phyloP scores from a whole-genome alignment of 1,140 invertebrate species.

The Rhagoletis pomonella region DNA sequence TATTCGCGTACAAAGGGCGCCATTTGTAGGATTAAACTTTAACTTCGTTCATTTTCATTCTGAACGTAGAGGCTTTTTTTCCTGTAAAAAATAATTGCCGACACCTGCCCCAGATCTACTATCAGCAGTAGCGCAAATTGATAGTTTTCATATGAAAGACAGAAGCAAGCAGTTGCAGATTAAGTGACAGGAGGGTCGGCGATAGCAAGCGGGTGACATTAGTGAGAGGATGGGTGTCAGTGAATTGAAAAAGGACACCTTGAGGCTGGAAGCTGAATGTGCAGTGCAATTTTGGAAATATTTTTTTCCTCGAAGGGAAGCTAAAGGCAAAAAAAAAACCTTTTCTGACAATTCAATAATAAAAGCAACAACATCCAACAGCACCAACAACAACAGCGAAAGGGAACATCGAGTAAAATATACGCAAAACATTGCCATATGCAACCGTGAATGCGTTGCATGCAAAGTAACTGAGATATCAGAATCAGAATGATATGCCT shows the following conservation, averaged over 20 bases:
- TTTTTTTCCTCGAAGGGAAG: neutral
- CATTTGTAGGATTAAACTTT: no score
- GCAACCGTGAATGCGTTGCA: conserved; percentile 40
- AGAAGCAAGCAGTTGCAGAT: neutral
- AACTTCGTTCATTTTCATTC: no score
- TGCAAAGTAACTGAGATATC: conserved; percentile 43
- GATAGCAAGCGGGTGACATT: neutral
- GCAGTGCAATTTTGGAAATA: neutral
- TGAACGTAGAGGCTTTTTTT: no score
- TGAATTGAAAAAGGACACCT: conserved; percentile 1
- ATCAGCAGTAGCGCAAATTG: neutral
- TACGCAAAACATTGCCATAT: conserved; percentile 39
- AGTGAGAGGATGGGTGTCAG: no score
- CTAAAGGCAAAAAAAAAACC: neutral
- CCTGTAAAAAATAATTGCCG: no score
- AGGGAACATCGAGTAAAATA: neutral
- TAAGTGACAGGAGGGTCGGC: neutral
- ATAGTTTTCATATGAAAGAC: neutral
- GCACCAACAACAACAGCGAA: conserved; percentile 23
- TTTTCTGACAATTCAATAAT: conserved; percentile 47
- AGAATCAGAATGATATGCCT: conserved; percentile 15
- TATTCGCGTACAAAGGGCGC: no score
- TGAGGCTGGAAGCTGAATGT: neutral
- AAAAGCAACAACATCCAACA: conserved; percentile 48
- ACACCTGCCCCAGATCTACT: neutral